phyloP scores from a whole-genome alignment of 2,113 vertebrate genomes.

The Nesogale talazaci region DNA sequence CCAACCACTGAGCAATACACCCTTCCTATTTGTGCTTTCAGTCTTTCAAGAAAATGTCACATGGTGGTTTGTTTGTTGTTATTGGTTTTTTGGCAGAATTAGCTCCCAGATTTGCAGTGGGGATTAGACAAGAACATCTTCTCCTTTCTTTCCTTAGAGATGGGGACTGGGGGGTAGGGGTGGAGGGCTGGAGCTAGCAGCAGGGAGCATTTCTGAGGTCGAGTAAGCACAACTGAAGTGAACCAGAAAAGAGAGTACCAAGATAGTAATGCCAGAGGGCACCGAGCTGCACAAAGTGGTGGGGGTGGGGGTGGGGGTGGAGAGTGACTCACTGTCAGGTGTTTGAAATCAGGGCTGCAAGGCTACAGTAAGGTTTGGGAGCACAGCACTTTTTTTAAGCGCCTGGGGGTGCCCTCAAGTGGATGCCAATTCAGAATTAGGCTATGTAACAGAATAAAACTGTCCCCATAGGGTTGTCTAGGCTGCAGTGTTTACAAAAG shows the following conservation, averaged over 20 bases:
- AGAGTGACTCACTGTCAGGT: neutral
- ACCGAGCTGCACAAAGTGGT: neutral
- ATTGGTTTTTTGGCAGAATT: constrained; percentile 71
- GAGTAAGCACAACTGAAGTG: constrained; percentile 33
- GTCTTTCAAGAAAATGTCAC: constrained; percentile 61
- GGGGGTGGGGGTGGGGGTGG: too few relatives aligned
- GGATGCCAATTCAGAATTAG: neutral
- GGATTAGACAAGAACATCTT: constrained; percentile 73
- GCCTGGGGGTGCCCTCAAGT: neutral
- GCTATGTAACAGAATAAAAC: neutral
- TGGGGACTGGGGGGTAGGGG: constrained; percentile 36
- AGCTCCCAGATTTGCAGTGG: constrained; percentile 73
- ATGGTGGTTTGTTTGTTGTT: too few relatives aligned
- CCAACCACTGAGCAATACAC: neutral
- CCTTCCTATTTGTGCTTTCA: constrained; percentile 45
- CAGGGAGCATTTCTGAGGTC: constrained; percentile 45
- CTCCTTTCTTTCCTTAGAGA: constrained; percentile 64
- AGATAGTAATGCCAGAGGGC: constrained; percentile 47
- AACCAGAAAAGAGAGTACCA: constrained; percentile 4
- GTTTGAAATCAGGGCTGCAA: neutral
- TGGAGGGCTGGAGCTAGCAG: constrained; percentile 35
- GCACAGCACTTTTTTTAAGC: neutral
- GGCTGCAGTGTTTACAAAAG: neutral
- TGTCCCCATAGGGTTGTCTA: neutral
- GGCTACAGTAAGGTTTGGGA: neutral